Base-by-base conservation (phyloP, 2,113 vertebrate species). In the Ailuropoda melanoleuca region DNA sequence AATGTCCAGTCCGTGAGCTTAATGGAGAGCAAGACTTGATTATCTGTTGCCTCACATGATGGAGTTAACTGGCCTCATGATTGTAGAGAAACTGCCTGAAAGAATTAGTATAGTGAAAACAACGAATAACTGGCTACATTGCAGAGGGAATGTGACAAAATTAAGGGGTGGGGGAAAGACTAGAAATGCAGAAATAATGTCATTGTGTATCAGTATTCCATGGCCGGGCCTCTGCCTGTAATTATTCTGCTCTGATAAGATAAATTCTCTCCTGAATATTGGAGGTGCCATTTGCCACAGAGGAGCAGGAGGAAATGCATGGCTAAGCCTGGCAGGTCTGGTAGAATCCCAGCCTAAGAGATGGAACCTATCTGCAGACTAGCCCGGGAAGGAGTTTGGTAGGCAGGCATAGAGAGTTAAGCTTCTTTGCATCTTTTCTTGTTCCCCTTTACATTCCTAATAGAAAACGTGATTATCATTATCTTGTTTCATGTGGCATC, bases 351-450 rank as follows among this genome's bases (percentile, higher is more conserved):
- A 37, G 1, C 18, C 11, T 88, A 14, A 96, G 50, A 14, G 68
- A 72, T 89, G 68, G 92, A 96, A 39, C 48, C 81, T 80, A 0
- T 83, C 93, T 34, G 31, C 60, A 50, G 34, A 55, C 78, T 24
- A 37, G 66, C 39, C 75, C 43, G 90, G 46, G 80, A 81, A 87
- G 1, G 0, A 39, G 0, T 74, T 55, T 91, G 48, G 26, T 31
- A 50, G 48, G 2, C 21, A 56, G 74, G 3, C 75, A 80, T 31
- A 48, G 48, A 58, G 43, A 75, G 13, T 87, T 87, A 8, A 53
- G 80, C 53, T 97, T 19, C 34, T 97, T 13, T 64, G 24, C 7
- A 0, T 95, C 39, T 98, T 97, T 64, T 68, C 83, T 96, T 96
- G 55, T 78, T 26, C 13, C 43, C 3, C 18, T 97, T 95, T 15